These are phyloP conservation scores for Plecturocebus donacophilus DNA, from an alignment of 2,113 vertebrate species.

Conservation along the genomic window DNA sequence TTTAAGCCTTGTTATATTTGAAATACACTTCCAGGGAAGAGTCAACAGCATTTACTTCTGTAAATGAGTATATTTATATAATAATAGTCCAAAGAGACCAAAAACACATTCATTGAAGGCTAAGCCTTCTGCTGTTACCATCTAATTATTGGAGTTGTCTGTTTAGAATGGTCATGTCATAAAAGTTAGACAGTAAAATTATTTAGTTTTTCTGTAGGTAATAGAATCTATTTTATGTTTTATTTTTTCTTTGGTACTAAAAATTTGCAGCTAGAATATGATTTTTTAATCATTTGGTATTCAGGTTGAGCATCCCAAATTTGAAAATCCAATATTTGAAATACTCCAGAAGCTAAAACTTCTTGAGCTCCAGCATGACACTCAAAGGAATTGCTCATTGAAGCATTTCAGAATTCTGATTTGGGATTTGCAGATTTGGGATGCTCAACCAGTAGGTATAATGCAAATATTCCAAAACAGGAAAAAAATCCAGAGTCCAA, in stretches of 20 bases:
- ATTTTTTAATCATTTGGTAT: constrained; percentile 6
- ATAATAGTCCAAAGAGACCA: background rate
- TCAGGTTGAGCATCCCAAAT: background rate
- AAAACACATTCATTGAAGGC: background rate
- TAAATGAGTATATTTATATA: background rate
- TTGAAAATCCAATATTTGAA: background rate
- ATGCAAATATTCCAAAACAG: background rate
- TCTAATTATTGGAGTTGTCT: background rate
- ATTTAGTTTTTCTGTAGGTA: background rate
- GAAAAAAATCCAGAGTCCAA: background rate
- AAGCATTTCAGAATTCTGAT: background rate
- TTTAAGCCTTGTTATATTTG: constrained; percentile 7
- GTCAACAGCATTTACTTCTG: background rate
- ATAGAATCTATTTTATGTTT: background rate
- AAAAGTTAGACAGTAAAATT: constrained; percentile 35
- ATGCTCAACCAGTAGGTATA: background rate
- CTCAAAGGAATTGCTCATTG: background rate
- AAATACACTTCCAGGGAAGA: background rate
- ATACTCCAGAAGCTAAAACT: background rate
- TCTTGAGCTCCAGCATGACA: background rate
- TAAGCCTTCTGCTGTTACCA: background rate
- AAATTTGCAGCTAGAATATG: background rate
- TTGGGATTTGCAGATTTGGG: background rate
- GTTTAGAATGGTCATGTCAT: background rate
- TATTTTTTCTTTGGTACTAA: constrained; percentile 26